Base-by-base conservation (phyloP, 2,113 vertebrate genomes). In the Petaurus breviceps region DNA sequence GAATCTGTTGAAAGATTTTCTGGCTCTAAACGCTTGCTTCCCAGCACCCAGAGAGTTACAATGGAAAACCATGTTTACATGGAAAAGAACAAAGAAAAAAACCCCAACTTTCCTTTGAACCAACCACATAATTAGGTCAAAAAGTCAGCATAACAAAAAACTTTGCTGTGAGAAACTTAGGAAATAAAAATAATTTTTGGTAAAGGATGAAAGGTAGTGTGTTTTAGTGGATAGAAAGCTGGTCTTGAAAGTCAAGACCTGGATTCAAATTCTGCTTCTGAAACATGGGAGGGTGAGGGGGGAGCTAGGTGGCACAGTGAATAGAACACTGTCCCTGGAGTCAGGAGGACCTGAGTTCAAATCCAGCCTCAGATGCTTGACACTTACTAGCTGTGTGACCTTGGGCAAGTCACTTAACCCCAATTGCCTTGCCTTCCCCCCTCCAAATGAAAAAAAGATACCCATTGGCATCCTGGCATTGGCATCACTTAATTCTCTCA, bases 31-130 rank as follows among this genome's bases (percentile, higher is more conserved):
- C 95, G 97, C 94, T 95, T 97, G 96, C 97, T 97, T 97, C 89
- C 97, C 43, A 94, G 97, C 91, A 98, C 90, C 97, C 98, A 98
- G 95, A 96, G 96, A 96, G 98, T 97, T 93, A 97, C 97, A 54
- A 95, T 95, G 95, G 96, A 97, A 96, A 94, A 98, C 97, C 97
- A 98, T 98, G 98, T 98, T 98, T 89, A 49, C 16, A 93, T 96
- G 97, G 68, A 93, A 11, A 51, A 97, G 96, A 97, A 98, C 97
- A 98, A 97, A 98, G 97, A 68, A 68, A 37, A 96, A 96, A 89
- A 91, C 97, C 31, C 95, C 94, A 95, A 52, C 19, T 94, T 97
- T 96, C 68, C 94, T 96, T 93, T 49, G 90, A 90, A 50, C 91
- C 96, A 91, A 57, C 95, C 95, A 94, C 43, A 77, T 96, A 98